Conservation (phyloP, 2,797 vertebrate species). For the Sciurus carolinensis region DNA sequence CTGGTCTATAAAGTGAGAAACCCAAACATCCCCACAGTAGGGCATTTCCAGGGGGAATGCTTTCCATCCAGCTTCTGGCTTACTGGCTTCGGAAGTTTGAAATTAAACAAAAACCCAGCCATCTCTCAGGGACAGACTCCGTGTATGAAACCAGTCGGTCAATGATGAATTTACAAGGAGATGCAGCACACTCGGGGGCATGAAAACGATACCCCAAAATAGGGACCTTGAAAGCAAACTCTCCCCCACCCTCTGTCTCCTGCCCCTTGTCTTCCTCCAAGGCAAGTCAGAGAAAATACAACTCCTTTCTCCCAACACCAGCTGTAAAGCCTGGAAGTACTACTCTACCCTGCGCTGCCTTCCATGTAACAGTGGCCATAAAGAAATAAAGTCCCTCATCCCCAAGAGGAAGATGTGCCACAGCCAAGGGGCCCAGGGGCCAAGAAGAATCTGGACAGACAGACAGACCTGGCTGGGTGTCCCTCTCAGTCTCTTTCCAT, state of each 20-base stretch:
- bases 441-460: neutral
- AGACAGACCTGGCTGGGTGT: neutral
- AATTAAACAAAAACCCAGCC: neutral
- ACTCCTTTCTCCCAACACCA: neutral
- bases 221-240: neutral
- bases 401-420: neutral
- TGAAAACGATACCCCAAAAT: neutral
- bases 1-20: neutral
- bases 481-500: too few species aligned
- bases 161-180: neutral
- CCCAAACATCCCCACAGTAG: neutral
- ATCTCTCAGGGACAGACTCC: neutral
- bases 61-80: neutral
- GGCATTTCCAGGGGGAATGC: neutral
- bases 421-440: too few species aligned
- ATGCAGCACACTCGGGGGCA: neutral
- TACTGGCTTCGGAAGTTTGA: conserved; percentile 6
- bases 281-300: neutral
- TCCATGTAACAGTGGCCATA: neutral
- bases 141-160: neutral
- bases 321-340: neutral
- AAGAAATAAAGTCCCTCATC: neutral
- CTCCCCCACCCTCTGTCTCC: neutral
- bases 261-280: neutral
- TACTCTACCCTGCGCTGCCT: neutral